Evolutionary conservation across 2,113 vertebrate species (phyloP).

Genomic region (Parus major): DNA sequence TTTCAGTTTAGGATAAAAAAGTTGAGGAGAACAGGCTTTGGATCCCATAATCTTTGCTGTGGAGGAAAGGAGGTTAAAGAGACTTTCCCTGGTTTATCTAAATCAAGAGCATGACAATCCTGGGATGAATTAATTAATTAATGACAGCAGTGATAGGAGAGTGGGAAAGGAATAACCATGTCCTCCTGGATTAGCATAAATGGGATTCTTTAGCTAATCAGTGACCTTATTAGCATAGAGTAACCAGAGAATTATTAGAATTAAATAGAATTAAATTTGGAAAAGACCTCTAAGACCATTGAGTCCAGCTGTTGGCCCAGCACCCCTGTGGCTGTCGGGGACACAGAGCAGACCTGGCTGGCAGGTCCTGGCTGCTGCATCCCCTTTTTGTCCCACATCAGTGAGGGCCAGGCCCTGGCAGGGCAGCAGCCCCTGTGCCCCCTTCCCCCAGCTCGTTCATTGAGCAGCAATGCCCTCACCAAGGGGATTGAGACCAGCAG

Average conservation of each 20-base stretch:
- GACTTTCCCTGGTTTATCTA: not conserved
- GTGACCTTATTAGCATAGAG: not conserved
- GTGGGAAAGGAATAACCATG: not conserved
- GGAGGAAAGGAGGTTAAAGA: not conserved
- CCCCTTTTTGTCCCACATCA: not conserved
- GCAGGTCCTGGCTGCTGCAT: not conserved
- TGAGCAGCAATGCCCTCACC: accelerated
- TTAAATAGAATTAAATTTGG: not conserved
- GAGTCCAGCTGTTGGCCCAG: not conserved
- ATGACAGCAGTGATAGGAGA: not conserved
- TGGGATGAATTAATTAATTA: not conserved
- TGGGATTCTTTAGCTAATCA: not conserved
- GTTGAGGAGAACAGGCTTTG: not conserved
- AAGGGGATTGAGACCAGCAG: accelerated
- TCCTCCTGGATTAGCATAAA: not conserved
- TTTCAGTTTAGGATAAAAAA: not conserved
- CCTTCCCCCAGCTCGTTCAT: accelerated
- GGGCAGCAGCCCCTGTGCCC: not conserved
- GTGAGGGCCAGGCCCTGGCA: not conserved
- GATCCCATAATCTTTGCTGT: not conserved
- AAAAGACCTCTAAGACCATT: accelerated
- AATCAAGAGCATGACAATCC: not conserved
- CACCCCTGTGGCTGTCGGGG: not conserved
- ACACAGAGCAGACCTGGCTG: too few species aligned
- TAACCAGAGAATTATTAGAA: not conserved